phyloP scores from a whole-genome alignment of 2,113 vertebrate species.

The Vidua chalybeata region DNA sequence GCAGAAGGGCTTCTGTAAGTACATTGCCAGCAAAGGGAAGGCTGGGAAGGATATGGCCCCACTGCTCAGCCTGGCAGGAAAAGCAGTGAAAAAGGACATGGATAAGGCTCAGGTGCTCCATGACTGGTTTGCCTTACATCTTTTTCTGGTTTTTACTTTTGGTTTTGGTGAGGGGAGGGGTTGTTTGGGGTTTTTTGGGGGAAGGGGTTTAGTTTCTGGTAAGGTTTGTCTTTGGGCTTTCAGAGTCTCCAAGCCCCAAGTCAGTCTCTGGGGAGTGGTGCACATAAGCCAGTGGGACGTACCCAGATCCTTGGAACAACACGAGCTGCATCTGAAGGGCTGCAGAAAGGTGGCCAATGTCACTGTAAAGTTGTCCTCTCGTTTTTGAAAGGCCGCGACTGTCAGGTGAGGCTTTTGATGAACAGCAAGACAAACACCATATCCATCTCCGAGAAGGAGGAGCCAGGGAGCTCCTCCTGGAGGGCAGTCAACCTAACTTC shows the following conservation, averaged over 20 bases:
- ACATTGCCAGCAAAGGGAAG: background rate
- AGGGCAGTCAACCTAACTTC: background rate
- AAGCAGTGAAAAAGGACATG: background rate
- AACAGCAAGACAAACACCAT: background rate
- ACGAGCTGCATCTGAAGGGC: background rate
- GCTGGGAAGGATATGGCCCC: background rate
- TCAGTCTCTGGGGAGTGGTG: background rate
- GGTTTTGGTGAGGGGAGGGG: fast-evolving
- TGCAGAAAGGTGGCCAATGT: background rate
- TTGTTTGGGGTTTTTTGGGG: background rate
- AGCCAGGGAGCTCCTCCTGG: background rate
- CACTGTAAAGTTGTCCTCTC: background rate
- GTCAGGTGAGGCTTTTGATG: background rate
- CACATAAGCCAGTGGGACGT: background rate
- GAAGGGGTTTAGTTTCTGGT: background rate
- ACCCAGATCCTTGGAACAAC: background rate
- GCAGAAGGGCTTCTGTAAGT: background rate
- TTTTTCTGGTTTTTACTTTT: background rate
- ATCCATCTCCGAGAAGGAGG: background rate
- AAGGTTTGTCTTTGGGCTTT: background rate
- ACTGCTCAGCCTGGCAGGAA: background rate
- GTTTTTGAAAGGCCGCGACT: background rate
- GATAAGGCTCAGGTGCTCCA: background rate
- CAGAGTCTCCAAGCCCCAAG: background rate
- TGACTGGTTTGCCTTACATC: background rate